Base-by-base conservation (phyloP, 1,140 invertebrate genomes). In the Cydia strobilella region DNA sequence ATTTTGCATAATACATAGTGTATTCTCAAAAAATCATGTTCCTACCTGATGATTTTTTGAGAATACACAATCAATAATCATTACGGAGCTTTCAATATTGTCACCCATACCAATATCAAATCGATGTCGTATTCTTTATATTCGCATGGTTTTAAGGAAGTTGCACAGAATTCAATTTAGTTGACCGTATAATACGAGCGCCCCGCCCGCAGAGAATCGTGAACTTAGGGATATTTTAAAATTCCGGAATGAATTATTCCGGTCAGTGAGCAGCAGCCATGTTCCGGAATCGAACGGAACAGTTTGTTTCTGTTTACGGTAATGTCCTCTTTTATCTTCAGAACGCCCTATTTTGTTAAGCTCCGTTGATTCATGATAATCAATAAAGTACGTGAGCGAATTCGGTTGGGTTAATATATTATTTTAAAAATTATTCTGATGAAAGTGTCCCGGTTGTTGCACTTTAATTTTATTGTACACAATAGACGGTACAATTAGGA, bases 301-400 rank as follows among this genome's bases (percentile, higher is more conserved):
- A 69, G 27, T 69, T 69, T 69, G 65, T 69, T 39, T 35, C 31
- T 69, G 65, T 69, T 69, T 13, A 35, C 31, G 18, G 27, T 35
- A 69, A 69, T 69, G 65, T 69, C 31, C n/a, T 42, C 31, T 69
- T 69, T 69, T 69, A 69, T 69, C 65, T 69, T 69, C 18, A 20
- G 23, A n/a, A 35, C 31, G 7, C 65, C 65, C 65, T 39, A 20
- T 31, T 25, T 69, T 39, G 31, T 39, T 69, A 39, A 15, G 63
- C 63, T 35, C 31, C 18, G 65, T 66, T 69, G 65, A 39, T 69
- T 35, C 6, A 69, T n/a, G 5, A 69, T 23, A 69, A 69, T 31
- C 65, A 69, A 69, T 69, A 69, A 42, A 20, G 65, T 31, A 15
- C 18, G 15, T 27, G n/a, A 59, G 12, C 20, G 5, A 20, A 54